phyloP scores from a whole-genome alignment of 2,888 invertebrate species.

The Drosophila peninsularis region DNA sequence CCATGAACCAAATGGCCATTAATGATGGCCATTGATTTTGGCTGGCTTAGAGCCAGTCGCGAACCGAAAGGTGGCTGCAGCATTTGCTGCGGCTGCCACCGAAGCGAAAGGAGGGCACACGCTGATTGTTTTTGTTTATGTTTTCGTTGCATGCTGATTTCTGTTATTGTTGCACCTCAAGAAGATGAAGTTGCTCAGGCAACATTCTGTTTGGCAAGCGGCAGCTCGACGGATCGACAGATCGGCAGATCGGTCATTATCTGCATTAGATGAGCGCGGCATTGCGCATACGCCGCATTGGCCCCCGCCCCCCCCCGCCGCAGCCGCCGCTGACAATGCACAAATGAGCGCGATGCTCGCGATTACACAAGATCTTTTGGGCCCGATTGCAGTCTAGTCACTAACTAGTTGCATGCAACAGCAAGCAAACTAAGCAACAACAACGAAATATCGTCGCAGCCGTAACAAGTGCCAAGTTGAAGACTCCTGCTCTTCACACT shows the following conservation, averaged over 20 bases:
- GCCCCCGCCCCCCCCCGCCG: conserved; percentile 3
- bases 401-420: conserved; percentile 60
- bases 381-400: conserved; percentile 27
- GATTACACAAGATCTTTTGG: conserved; percentile 49
- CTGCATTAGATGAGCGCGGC: conserved; percentile 17
- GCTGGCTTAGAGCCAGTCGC: conserved; percentile 52
- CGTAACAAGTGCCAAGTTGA: conserved; percentile 71
- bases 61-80: conserved; percentile 49
- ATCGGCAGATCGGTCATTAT: conserved; percentile 33
- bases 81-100: conserved; percentile 16
- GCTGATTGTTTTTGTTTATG: conserved; percentile 35
- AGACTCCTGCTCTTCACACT: conserved; percentile 52
- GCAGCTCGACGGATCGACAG: conserved; percentile 27
- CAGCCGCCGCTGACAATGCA: conserved; percentile 48
- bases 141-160: conserved; percentile 20
- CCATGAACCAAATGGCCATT: conserved; percentile 42
- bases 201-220: conserved; percentile 12
- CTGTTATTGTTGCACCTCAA: conserved; percentile 20
- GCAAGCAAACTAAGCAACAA: conserved; percentile 49
- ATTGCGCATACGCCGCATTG: conserved; percentile 51
- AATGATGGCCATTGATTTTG: conserved; percentile 58
- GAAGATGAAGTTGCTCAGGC: conserved; percentile 11
- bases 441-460: conserved; percentile 26
- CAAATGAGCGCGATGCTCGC: conserved; percentile 46
- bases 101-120: conserved; percentile 67